phyloP scores from a whole-genome alignment of 1,140 invertebrate genomes.

The Ectropis grisescens region DNA sequence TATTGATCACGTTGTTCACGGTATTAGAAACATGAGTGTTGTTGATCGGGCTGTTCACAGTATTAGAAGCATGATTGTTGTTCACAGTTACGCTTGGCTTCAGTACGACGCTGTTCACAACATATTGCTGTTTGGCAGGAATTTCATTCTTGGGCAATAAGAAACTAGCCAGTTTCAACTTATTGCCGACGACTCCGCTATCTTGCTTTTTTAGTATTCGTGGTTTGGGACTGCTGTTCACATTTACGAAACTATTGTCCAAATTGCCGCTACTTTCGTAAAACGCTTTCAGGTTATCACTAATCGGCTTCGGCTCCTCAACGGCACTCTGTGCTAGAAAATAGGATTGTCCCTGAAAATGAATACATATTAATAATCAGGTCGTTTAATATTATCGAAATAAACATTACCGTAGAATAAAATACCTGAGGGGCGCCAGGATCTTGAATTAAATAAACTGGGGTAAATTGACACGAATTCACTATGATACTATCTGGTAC shows the following conservation, averaged over 20 bases:
- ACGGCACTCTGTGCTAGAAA: slow-evolving; percentile 29
- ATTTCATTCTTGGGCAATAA: slow-evolving; percentile 36
- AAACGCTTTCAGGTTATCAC: slow-evolving; percentile 51
- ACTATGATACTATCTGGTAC: slow-evolving; percentile 33
- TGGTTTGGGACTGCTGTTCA: slow-evolving; percentile 22
- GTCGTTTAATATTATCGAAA: slow-evolving; percentile 3
- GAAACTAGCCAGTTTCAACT: slow-evolving; percentile 56
- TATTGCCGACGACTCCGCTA: slow-evolving; percentile 32
- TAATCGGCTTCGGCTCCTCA: slow-evolving; percentile 30
- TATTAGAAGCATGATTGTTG: no score
- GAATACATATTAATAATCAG: slow-evolving; percentile 6
- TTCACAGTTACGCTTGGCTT: slow-evolving; percentile 26
- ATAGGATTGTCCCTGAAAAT: slow-evolving; percentile 43
- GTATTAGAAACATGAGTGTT: slow-evolving; percentile 3
- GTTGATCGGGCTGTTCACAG: neutral
- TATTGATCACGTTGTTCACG: slow-evolving; percentile 12
- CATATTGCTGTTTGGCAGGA: slow-evolving; percentile 21
- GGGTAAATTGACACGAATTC: slow-evolving; percentile 52
- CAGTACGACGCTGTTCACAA: slow-evolving; percentile 33
- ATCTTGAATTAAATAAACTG: slow-evolving; percentile 51
- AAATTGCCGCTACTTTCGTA: slow-evolving; percentile 63
- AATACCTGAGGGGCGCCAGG: slow-evolving; percentile 45
- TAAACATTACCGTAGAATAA: slow-evolving; percentile 12
- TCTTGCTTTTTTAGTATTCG: slow-evolving; percentile 34
- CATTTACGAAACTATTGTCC: slow-evolving; percentile 35